Base-by-base conservation (phyloP, 2,888 invertebrate species). In the Archips crataeganus region DNA sequence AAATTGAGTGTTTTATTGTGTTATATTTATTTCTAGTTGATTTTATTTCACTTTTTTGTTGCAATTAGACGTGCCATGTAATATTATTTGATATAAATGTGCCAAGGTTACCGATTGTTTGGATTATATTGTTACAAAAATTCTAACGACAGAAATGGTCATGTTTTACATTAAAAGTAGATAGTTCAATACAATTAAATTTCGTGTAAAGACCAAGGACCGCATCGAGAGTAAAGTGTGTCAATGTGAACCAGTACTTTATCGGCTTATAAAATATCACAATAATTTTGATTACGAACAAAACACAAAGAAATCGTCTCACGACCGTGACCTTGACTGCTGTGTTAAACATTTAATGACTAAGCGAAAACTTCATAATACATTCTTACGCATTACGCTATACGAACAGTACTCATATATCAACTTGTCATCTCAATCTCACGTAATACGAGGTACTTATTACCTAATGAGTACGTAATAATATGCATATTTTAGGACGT, bases 391-490 rank as follows among this genome's bases (percentile, higher is more conserved):
- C 4, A 34, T 73, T 68, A 68, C 73, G 57, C 32, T 61, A 67
- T 36, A 15, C 67, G 51, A 15, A 36, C 8, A 45, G 13, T 39
- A 34, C 49, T 71, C 62, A 68, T 68, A 61, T 39, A 68, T 72
- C 39, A 68, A n/a, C 57, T 63, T 68, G 72, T 72, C 72, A 68
- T 68, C 73, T 68, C 15, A 42, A 13, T 68, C 47, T 47, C 45
- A 68, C 59, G 68, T 73, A 73, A 68, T 63, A 13, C 32, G 13
- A 64, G 36, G 36, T 57, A 39, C n/a, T 39, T 68, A 57, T 73
- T 73, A 73, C 59, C 73, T 68, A 68, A 73, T 67, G 15, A 59
- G 15, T 32, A 63, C 63, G 73, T 68, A 59, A 68, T 68, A 11
- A 67, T 62, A 36, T 61, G 36, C 45, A 34, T 71, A 66, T 64